These are phyloP conservation scores for Actenoides lindsayi DNA, from an alignment of 2,113 vertebrate species.

Conservation along the genomic window DNA sequence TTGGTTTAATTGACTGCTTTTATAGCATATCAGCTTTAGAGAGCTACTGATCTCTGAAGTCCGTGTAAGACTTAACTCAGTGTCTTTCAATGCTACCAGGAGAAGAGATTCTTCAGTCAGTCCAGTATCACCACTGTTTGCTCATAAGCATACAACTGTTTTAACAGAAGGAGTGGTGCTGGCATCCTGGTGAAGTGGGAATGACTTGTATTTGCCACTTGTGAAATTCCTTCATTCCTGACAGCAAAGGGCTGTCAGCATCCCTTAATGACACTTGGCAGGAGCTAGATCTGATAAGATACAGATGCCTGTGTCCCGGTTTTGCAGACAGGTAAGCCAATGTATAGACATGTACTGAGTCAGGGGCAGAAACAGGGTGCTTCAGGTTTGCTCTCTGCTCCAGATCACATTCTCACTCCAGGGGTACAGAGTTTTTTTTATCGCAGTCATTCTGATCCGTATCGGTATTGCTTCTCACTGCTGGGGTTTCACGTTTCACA, in stretches of 20 bases:
- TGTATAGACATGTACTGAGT: neutral
- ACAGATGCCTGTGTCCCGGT: neutral
- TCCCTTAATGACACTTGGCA: neutral
- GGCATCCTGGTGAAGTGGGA: neutral
- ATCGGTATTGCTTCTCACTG: neutral
- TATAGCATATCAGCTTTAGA: neutral
- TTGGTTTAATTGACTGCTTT: neutral
- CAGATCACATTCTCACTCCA: neutral
- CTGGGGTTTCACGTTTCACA: constrained; percentile 18
- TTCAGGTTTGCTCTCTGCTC: neutral
- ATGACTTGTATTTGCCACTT: neutral
- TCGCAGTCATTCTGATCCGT: neutral
- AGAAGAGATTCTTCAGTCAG: neutral
- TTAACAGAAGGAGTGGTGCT: neutral
- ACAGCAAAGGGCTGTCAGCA: neutral
- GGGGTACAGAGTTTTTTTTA: neutral
- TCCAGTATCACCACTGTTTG: neutral
- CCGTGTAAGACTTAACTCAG: neutral
- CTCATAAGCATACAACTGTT: neutral
- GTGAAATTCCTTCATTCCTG: neutral
- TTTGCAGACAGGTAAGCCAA: neutral
- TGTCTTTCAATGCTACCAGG: neutral
- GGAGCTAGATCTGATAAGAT: neutral
- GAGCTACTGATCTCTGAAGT: neutral
- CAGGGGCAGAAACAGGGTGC: neutral